phyloP scores from a whole-genome alignment of 1,140 invertebrate genomes.

The Plectrocnemia conspersa region DNA sequence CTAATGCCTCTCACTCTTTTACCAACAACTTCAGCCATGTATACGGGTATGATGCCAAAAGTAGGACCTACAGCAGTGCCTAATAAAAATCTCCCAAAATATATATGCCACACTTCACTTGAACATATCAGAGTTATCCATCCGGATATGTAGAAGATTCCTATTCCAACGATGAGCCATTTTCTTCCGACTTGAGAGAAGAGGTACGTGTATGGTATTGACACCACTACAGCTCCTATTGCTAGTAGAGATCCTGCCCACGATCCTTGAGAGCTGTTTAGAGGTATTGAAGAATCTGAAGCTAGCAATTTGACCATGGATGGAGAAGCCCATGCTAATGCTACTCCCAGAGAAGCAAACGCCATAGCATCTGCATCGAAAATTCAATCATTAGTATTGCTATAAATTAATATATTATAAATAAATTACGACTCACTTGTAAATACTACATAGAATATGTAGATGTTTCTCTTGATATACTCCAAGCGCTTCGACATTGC shows the following conservation, averaged over 20 bases:
- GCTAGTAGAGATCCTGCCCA: conserved; percentile 32
- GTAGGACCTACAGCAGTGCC: conserved; percentile 32
- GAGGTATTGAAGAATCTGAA: conserved; percentile 24
- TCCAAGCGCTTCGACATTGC: too few relatives aligned
- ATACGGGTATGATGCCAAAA: conserved; percentile 37
- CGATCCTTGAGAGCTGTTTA: conserved; percentile 24
- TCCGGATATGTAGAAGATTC: conserved; percentile 21
- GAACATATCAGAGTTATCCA: conserved; percentile 29
- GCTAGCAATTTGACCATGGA: conserved; percentile 28
- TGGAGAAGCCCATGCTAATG: conserved; percentile 33
- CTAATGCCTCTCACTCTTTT: conserved; percentile 55
- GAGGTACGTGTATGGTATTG: conserved; percentile 26
- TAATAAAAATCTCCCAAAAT: conserved; percentile 29
- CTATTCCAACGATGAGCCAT: conserved; percentile 23
- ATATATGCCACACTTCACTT: conserved; percentile 20
- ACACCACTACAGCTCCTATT: conserved; percentile 23
- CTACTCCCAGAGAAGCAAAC: conserved; percentile 27
- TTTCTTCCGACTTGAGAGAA: conserved; percentile 31
- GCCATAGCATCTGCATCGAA: conserved; percentile 25
- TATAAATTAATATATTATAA: conserved; percentile 11
- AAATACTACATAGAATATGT: conserved; percentile 19
- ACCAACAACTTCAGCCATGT: conserved; percentile 59
- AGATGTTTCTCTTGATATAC: conserved; percentile 12
- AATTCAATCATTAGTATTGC: conserved; percentile 4
- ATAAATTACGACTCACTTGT: conserved; percentile 25